Evolutionary conservation across 2,888 invertebrate genomes (phyloP), one percentile per base, ranked within the genome.

Genomic region (Liodrosophila aerea): DNA sequence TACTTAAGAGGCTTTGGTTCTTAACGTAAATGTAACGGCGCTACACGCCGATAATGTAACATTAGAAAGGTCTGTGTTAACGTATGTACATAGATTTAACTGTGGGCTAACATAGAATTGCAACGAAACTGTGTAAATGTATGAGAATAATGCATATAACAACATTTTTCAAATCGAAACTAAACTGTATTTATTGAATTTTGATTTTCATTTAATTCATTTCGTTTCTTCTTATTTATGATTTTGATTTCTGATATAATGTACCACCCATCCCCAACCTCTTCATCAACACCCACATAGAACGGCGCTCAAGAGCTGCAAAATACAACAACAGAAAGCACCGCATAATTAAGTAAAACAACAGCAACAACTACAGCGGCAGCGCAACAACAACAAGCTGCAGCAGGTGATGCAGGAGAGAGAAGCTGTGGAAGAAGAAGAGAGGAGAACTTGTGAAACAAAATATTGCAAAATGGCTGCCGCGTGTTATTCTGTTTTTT

Each of bases 311-410:
- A 90, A 74, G 89, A 88, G 78, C 88, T 90, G 74, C 89, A 89
- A 81, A 90, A 90, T 76, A 90, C 90, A 70, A 90, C 88, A 84
- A 89, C 90, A 62, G 90, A 90, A 86, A 90, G 90, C 85, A 87
- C 87, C 76, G 90, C 90, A 81, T 90, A 90, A 40, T 56, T 46
- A 44, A 39, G 30, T 1, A 86, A 47, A 65, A 40, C 41, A 57
- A 36, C 47, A 47, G 46, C 36, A 41, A 34, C 27, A 47, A 36
- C 34, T 61, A 36, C 53, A 22, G 16, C 44, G 43, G 13, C 34
- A 40, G 12, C n/a, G n/a, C 36, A 50, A 34, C 40, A 61, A 29
- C 37, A 51, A 36, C 43, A 54, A 43, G 13, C 34, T 39, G 22
- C 27, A 53, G 34, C 34, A 63, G 22, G 34, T 47, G 34, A 40